Conservation (phyloP, 2,797 vertebrate species). For the Chaunax sp. region DNA sequence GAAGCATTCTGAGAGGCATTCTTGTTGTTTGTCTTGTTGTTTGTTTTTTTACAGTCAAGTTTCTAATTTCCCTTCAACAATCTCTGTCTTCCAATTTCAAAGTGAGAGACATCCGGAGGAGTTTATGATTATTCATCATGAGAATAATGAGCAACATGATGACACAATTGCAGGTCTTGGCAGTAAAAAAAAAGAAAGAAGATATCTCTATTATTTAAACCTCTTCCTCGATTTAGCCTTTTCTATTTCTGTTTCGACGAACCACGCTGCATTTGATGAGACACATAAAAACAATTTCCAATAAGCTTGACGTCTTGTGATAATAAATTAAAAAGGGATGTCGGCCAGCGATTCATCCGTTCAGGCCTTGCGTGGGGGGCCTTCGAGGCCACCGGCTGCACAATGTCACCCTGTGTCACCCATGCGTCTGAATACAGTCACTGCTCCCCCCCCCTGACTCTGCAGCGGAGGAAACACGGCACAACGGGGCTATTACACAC, state of each 20-base stretch:
- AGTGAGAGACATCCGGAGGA: not conserved
- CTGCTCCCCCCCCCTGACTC: not conserved
- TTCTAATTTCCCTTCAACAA: conserved; percentile 4
- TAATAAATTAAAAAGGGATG: conserved; percentile 8
- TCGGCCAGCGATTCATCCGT: conserved; percentile 42
- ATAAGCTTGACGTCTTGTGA: conserved; percentile 8
- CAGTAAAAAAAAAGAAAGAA: not conserved
- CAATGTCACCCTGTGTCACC: conserved; percentile 59
- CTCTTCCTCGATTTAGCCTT: not conserved
- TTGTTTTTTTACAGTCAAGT: too few species aligned
- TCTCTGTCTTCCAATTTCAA: conserved; percentile 14
- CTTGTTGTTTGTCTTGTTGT: too few species aligned
- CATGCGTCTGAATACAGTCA: conserved; percentile 43
- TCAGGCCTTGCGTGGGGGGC: conserved; percentile 45
- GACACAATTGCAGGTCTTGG: not conserved
- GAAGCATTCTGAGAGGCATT: too few species aligned
- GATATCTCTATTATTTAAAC: not conserved
- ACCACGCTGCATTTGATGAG: not conserved
- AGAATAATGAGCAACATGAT: not conserved
- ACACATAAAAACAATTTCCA: not conserved
- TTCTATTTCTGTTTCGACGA: not conserved
- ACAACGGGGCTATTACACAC: conserved; percentile 58
- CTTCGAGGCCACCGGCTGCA: conserved; percentile 30
- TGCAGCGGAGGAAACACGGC: conserved; percentile 26
- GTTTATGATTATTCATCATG: not conserved